Evolutionary conservation across 2,797 vertebrate genomes (phyloP).

Genomic region (Nannoperca obscura): DNA sequence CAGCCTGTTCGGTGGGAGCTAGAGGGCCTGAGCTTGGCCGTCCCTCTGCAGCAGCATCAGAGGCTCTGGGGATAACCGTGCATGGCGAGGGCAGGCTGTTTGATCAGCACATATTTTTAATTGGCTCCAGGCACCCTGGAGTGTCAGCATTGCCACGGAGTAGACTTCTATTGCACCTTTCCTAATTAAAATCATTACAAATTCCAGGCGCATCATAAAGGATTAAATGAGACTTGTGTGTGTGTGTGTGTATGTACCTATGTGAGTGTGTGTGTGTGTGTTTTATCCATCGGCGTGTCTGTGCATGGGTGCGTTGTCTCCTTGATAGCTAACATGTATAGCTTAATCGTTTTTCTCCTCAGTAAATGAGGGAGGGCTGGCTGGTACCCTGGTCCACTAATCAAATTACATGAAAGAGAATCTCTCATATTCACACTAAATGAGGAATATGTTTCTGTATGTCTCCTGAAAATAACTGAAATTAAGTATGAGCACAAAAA

Average conservation of each 20-base stretch:
- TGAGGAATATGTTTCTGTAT: constrained; percentile 24
- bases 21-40: constrained; percentile 70
- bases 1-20: constrained; percentile 67
- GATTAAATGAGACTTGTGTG: constrained; percentile 75
- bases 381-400: constrained; percentile 65
- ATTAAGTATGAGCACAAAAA: constrained; percentile 39
- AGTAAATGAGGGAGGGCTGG: constrained; percentile 58
- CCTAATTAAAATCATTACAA: constrained; percentile 86
- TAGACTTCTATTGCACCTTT: constrained; percentile 81
- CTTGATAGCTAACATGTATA: constrained; percentile 68
- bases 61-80: constrained; percentile 66
- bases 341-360: constrained; percentile 73
- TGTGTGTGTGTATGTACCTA: constrained; percentile 22
- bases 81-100: constrained; percentile 80
- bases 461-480: constrained; percentile 32
- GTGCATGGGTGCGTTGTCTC: constrained; percentile 54
- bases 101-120: constrained; percentile 88
- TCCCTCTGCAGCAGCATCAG: constrained; percentile 69
- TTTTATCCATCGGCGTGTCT: constrained; percentile 52
- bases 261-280: constrained; percentile 43
- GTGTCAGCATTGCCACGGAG: constrained; percentile 76
- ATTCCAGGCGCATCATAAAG: constrained; percentile 83
- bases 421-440: constrained; percentile 54
- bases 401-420: constrained; percentile 72
- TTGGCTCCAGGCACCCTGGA: constrained; percentile 84